Base-by-base conservation (phyloP, 2,888 invertebrate species). In the Metopia argyrocephala region DNA sequence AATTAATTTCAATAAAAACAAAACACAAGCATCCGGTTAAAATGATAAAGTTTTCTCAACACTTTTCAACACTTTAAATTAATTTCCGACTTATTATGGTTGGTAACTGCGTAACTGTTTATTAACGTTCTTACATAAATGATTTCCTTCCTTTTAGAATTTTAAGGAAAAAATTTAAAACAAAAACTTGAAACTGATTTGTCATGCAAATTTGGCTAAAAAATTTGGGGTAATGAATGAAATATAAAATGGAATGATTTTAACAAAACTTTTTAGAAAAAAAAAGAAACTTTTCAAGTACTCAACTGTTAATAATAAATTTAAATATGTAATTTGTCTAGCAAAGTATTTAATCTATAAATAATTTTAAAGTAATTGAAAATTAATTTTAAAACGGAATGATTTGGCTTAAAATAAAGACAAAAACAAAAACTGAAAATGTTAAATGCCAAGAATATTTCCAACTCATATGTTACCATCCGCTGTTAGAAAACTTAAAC, bases 1-100 rank as follows among this genome's bases (percentile, higher is more conserved):
- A 71, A 78, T 78, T 61, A 78, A 78, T 66, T 28, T 52, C 23
- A 66, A 45, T 71, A 59, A 70, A 78, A 65, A 59, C 65, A 65
- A 71, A 61, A 5, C 15, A 28, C 15, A 27, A 28, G 20, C 5
- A 28, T n/a, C 1, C 38, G 38, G 38, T 9, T 38, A 48, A 1
- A 61, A 59, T 23, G 18, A 54, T 23, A 71, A 71, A 18, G 21
- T 64, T 54, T 25, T 57, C 7, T 18, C 9, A 7, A 7, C 15
- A 54, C 50, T 52, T 70, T 46, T 38, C n/a, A n/a, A 48, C 46
- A 66, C 78, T 78, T 78, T 45, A 27, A 78, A 59, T 59, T 23
- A 28, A 65, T 48, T 66, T 66, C 7, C 71, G 6, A 9, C 45
- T 9, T 31, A 6, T 61, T 54, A 66, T 50, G 20, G 48, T 45